Evolutionary conservation across 2,888 invertebrate species (phyloP).

Genomic region (Theodoxus fluviatilis): DNA sequence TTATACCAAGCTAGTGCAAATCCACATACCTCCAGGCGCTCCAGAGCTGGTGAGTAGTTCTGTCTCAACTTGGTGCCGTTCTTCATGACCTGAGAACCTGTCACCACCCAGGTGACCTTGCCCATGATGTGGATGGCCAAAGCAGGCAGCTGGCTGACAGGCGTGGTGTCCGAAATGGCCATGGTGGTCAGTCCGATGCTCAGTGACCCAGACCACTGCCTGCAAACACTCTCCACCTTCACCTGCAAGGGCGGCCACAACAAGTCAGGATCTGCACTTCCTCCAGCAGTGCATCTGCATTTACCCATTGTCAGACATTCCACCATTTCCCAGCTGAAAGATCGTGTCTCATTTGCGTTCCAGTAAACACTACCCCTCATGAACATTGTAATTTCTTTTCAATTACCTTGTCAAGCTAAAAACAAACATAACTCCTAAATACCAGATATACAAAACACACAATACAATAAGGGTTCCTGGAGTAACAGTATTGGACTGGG

Average conservation of each 20-base stretch:
- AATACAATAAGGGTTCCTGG: too few species aligned
- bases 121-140: constrained; percentile 54
- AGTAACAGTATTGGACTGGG: too few species aligned
- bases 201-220: constrained; percentile 89
- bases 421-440: too few species aligned
- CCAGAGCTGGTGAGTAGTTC: constrained; percentile 77
- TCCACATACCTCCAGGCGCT: constrained; percentile 76
- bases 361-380: too few species aligned
- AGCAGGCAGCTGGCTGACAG: constrained; percentile 66
- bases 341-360: too few species aligned
- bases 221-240: constrained; percentile 84
- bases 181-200: constrained; percentile 89
- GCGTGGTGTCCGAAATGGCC: constrained; percentile 71
- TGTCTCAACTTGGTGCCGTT: constrained; percentile 75
- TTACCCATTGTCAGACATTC: too few species aligned
- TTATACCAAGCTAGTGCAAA: not conserved
- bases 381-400: too few species aligned
- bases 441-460: too few species aligned
- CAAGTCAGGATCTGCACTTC: not conserved
- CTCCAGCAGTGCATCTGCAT: too few species aligned
- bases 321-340: too few species aligned
- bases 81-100: constrained; percentile 76
- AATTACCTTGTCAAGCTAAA: too few species aligned
- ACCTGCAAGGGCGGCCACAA: too few species aligned
- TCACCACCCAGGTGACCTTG: constrained; percentile 61